Evolutionary conservation across 2,797 vertebrate species (phyloP), one percentile per base, ranked within the genome.

Genomic region (Todus mexicanus): DNA sequence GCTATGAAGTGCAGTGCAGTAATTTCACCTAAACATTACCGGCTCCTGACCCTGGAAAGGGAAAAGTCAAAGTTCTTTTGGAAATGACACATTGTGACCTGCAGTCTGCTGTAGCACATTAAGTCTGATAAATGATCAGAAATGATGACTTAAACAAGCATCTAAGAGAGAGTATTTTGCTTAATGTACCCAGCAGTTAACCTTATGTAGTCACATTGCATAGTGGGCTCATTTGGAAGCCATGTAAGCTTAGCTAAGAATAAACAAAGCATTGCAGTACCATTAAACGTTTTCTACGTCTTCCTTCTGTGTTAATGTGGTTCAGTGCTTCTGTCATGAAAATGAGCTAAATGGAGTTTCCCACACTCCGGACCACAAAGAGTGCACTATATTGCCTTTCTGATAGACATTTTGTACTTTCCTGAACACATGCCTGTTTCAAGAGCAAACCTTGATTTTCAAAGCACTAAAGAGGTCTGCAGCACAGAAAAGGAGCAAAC

Each of bases 141-240:
- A 93, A 93, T 94, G 94, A 96, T 97, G 97, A 97, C 95, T 97
- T 95, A 97, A 95, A 91, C 96, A 97, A 97, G 96, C 97, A 94
- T 94, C 90, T 95, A 92, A 92, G 90, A 93, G 92, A 95, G 93
- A 91, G 77, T 56, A 87, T 92, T 96, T 90, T 95, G 71, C 94
- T 91, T 96, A 97, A 96, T 96, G 92, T 96, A 94, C 96, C 94
- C 86, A 90, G 95, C 94, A 94, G 96, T 96, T 96, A 95, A 93
- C 93, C 88, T 91, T 76, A 89, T 91, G 91, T 94, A 96, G 92
- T 87, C 84, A 38, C 57, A 72, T 66, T 56, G 93, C 93, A 95
- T 89, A 95, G 93, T 56, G 83, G 79, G 94, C 94, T 97, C 95
- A 61, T 97, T 95, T 96, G 96, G 94, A 96, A 92, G 91, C 93